Base-by-base conservation (phyloP, 2,113 vertebrate genomes). In the Mohoua ochrocephala region DNA sequence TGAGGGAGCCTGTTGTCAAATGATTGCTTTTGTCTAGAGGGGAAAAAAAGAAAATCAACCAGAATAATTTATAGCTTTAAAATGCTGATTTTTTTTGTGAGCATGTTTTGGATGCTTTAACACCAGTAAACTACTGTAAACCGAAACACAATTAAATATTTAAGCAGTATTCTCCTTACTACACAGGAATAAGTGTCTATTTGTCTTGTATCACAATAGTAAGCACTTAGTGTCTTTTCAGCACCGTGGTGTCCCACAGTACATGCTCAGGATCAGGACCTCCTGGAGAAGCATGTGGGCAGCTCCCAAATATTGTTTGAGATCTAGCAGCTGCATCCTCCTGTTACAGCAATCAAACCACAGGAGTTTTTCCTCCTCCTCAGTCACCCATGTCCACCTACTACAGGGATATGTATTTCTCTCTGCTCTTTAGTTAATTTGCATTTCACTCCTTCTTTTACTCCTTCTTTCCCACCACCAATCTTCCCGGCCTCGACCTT, bases 61-160 rank as follows among this genome's bases (percentile, higher is more conserved):
- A 75, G 85, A 94, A 95, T 93, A 95, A 93, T 96, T 93, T 67
- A 95, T 78, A 68, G 44, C 56, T 91, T 88, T 64, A 83, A 86
- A 92, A 86, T 52, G 41, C 60, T 75, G 64, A 44, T 31, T 20
- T 64, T 69, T 69, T 84, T 45, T 22, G 39, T 90, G n/a, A 92
- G 56, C 42, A 17, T 67, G 68, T 90, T 90, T 90, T 78, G 82
- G 88, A 64, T 47, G 21, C 47, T 75, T 89, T 85, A 86, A 81
- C 78, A 89, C 37, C 44, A 41, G 79, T 81, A 89, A 92, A 92
- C 26, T 84, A 50, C 53, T 82, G 91, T 68, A 95, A 96, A 89
- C 60, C 23, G 8, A 95, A 96, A 60, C 37, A 71, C 28, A 27
- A 91, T 90, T 80, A 94, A 97, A 93, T 97, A 93, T 94, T 97